phyloP scores from a whole-genome alignment of 2,113 vertebrate species.

The Holacanthus passer region DNA sequence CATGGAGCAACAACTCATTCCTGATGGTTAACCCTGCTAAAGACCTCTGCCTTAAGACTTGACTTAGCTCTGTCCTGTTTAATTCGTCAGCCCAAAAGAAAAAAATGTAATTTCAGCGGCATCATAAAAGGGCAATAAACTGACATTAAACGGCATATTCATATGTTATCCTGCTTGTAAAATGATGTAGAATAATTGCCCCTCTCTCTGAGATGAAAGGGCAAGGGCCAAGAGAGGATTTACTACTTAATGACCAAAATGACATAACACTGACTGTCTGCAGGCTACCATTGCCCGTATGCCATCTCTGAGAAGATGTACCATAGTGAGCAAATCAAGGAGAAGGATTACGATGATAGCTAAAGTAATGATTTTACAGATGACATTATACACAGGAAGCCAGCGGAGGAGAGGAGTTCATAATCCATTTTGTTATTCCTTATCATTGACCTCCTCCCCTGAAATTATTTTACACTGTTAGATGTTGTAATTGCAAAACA shows the following conservation, averaged over 20 bases:
- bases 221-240: slow-evolving; percentile 47
- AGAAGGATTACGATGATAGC: slow-evolving; percentile 48
- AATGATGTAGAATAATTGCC: slow-evolving; percentile 60
- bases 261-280: slow-evolving; percentile 60
- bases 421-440: neutral
- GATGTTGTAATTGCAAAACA: neutral
- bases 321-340: slow-evolving; percentile 55
- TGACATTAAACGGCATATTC: slow-evolving; percentile 56
- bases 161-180: slow-evolving; percentile 55
- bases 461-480: neutral
- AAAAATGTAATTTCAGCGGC: slow-evolving; percentile 45
- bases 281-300: slow-evolving; percentile 42
- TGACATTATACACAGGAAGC: slow-evolving; percentile 1
- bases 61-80: slow-evolving; percentile 18
- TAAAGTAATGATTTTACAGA: slow-evolving; percentile 38
- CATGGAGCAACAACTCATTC: slow-evolving; percentile 17
- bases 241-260: slow-evolving; percentile 59
- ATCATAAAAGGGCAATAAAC: slow-evolving; percentile 63
- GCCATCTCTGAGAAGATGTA: slow-evolving; percentile 55
- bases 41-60: slow-evolving; percentile 26
- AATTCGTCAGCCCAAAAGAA: slow-evolving; percentile 42
- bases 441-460: neutral
- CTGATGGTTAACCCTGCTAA: slow-evolving; percentile 41
- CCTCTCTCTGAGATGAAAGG: slow-evolving; percentile 51
- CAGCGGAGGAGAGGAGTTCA: neutral